Evolutionary conservation across 2,797 vertebrate species (phyloP).

Genomic region (Fistularia commersonii): DNA sequence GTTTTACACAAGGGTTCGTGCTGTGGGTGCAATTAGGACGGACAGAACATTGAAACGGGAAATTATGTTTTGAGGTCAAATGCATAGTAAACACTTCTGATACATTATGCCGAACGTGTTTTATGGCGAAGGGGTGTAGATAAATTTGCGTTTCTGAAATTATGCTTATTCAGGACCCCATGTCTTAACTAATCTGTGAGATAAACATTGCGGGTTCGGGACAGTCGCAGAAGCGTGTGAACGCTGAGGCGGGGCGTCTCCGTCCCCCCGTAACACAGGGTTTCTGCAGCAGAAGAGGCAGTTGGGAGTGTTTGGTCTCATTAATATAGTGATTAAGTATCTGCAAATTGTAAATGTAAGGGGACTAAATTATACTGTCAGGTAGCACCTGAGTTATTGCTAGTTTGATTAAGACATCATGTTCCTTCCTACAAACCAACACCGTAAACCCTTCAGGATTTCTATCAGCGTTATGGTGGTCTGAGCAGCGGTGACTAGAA

Average conservation of each 20-base stretch:
- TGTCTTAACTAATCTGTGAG: too few relatives aligned
- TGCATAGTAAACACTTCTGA: constrained; percentile 34
- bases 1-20: constrained; percentile 31
- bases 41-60: constrained; percentile 25
- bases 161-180: too few relatives aligned
- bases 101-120: constrained; percentile 6
- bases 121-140: constrained; percentile 5
- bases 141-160: constrained; percentile 29
- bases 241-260: constrained; percentile 25
- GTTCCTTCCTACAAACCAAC: neutral
- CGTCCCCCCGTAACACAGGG: constrained; percentile 4
- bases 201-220: neutral
- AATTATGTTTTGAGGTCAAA: constrained; percentile 42
- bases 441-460: too few relatives aligned
- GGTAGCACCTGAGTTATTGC: constrained; percentile 38
- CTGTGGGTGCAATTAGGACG: constrained; percentile 43
- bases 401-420: constrained; percentile 9
- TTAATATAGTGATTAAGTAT: constrained; percentile 55
- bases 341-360: constrained; percentile 43
- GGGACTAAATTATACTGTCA: constrained; percentile 45
- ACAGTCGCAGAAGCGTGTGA: constrained; percentile 34
- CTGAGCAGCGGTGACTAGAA: too few relatives aligned
- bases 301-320: constrained; percentile 44
- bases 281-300: constrained; percentile 24
- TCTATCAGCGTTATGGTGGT: too few relatives aligned